These are phyloP conservation scores for Poecilia velifera DNA, from an alignment of 2,797 vertebrate species.

Conservation along the genomic window DNA sequence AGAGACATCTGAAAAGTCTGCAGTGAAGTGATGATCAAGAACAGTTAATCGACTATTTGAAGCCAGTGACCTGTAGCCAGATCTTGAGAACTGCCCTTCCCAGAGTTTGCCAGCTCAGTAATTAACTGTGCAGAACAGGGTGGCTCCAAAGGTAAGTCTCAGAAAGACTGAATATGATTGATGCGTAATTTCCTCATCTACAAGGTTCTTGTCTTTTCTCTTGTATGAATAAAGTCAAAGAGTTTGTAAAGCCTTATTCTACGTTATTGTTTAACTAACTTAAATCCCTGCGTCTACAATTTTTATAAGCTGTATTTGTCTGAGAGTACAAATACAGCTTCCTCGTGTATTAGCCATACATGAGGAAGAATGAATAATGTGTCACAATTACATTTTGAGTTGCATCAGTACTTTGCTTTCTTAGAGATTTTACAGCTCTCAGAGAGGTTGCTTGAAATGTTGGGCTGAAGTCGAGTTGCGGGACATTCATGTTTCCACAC, in stretches of 20 bases:
- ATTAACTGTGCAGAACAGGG: constrained; percentile 76
- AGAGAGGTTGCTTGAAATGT: background rate
- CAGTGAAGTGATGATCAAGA: constrained; percentile 61
- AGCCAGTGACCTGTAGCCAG: constrained; percentile 70
- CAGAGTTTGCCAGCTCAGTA: constrained; percentile 70
- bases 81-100: constrained; percentile 69
- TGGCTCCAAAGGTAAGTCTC: constrained; percentile 72
- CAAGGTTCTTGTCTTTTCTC: constrained; percentile 46
- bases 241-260: constrained; percentile 37
- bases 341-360: constrained; percentile 6
- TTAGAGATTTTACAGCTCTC: background rate
- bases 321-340: constrained; percentile 12
- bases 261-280: constrained; percentile 28
- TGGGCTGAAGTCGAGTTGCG: too few relatives aligned
- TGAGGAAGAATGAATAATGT: constrained; percentile 20
- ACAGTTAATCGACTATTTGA: constrained; percentile 54
- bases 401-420: constrained; percentile 4
- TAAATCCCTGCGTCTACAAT: constrained; percentile 21
- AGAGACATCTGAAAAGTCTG: constrained; percentile 12
- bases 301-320: constrained; percentile 22
- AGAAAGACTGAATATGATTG: constrained; percentile 65
- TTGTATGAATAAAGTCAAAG: constrained; percentile 23
- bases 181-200: constrained; percentile 45
- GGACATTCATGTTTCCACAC: too few relatives aligned
- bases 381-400: constrained; percentile 13